Evolutionary conservation across 2,797 vertebrate genomes (phyloP).

Genomic region (Acridotheres tristis): DNA sequence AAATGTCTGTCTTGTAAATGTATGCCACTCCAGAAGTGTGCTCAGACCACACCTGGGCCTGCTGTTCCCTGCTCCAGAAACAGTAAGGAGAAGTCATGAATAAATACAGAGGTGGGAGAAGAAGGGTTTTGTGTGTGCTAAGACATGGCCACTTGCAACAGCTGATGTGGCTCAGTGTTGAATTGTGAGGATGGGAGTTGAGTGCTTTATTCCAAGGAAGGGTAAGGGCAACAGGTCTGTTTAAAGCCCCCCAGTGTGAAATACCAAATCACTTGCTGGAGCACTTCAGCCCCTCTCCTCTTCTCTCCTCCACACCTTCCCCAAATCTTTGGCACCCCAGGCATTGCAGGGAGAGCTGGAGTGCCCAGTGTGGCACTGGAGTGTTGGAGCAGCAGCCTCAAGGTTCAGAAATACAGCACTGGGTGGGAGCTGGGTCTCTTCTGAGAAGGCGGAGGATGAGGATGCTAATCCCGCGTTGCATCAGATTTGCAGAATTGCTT

Average conservation of each 20-base stretch:
- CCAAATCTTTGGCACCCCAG: background rate
- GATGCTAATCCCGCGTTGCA: background rate
- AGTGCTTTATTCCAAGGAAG: background rate
- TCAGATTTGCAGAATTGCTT: background rate
- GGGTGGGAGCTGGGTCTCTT: background rate
- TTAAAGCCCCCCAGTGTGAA: background rate
- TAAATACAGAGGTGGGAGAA: background rate
- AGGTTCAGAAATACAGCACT: background rate
- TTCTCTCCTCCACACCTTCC: background rate
- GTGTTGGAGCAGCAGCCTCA: background rate
- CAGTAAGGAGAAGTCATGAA: background rate
- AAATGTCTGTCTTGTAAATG: background rate
- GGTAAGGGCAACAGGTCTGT: fast-evolving
- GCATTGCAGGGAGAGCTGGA: background rate
- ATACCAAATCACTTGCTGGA: background rate
- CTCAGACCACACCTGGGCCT: background rate
- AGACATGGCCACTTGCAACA: background rate
- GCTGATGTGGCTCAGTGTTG: fast-evolving
- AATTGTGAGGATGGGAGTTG: background rate
- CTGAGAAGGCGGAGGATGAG: background rate
- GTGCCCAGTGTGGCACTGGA: background rate
- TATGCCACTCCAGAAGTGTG: background rate
- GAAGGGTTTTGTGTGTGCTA: background rate
- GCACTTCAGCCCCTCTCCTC: background rate
- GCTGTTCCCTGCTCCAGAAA: background rate